Evolutionary conservation across 2,797 vertebrate species (phyloP), one percentile per base, ranked within the genome.

Genomic region (Paguma larvata): DNA sequence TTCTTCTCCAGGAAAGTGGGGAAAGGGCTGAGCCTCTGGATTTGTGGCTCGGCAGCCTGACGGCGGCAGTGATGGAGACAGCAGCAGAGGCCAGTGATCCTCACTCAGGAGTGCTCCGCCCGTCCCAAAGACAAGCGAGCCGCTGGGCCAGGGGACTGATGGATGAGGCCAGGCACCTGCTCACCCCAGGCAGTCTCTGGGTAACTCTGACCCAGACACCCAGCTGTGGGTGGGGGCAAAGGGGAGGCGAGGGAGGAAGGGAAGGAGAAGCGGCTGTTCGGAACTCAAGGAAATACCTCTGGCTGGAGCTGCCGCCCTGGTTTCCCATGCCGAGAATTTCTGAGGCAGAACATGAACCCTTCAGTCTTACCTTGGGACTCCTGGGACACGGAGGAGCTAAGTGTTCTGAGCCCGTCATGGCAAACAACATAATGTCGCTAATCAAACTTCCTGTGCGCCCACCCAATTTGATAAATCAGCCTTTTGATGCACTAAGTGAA

Each of bases 371-470:
- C 94, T 78, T 21, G 80, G 85, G 93, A 89, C 97, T 97, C 97
- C 95, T 90, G 96, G 96, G 96, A 97, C 94, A 41, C 78, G 18
- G 70, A 96, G 51, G 97, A 98, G 96, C 93, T 80, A 92, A 97
- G 94, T 94, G 89, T 86, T 77, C 95, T 5, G 88, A 97, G 95
- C 92, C 89, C 25, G 19, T 94, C 94, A 65, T 16, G 83, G 94
- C 93, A 98, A 97, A 97, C 97, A 96, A 78, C 89, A 95, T 94
- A 97, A 95, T 92, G 85, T 97, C 83, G 44, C 94, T 97, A 97
- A 98, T 95, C 92, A 97, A 93, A 97, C 95, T 98, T 98, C 97
- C 96, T 95, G 73, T 68, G 92, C 97, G 78, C 97, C 97, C 97
- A 97, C 97, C 97, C 94, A 95, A 32, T 97, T 97, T 96, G 96